Percentiles rank a stretch among this genome's conserved stretches.
Evolutionary conservation across 37 sponge, comb jelly and placozoan genomes (phyloP).

Genomic region (Oscarella lobularis): DNA sequence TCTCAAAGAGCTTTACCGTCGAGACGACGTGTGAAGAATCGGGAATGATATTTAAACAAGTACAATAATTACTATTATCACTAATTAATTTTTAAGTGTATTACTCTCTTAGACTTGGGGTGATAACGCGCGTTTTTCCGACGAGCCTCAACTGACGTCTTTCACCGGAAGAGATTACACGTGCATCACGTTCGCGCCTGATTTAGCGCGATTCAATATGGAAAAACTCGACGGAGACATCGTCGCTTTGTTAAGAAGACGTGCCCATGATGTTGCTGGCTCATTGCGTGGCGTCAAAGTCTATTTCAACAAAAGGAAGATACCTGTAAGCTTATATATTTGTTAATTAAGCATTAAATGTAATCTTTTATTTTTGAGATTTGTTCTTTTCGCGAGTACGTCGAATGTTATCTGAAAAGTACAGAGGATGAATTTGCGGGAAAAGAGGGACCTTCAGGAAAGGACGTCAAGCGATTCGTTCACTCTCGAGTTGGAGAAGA

Average conservation of each 20-base stretch:
- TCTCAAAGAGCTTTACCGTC: no score
- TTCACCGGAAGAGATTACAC: not conserved
- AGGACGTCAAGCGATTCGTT: not conserved
- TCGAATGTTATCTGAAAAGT: not conserved
- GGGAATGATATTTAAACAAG: no score
- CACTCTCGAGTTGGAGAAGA: no score
- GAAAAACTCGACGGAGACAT: not conserved
- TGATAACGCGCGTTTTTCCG: no score
- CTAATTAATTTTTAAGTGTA: no score
- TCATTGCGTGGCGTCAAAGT: not conserved
- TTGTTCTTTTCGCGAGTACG: not conserved
- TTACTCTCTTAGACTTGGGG: no score
- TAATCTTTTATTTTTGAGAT: not conserved
- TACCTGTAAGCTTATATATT: conserved; percentile 3
- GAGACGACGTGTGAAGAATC: no score
- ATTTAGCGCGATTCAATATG: not conserved
- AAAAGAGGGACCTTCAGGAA: not conserved
- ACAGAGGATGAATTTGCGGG: not conserved
- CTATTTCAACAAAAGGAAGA: not conserved
- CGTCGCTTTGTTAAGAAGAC: not conserved
- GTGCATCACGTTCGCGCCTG: not conserved
- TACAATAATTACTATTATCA: no score
- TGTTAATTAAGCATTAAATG: no score
- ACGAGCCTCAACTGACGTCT: no score
- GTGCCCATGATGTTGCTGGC: not conserved